phyloP scores from a whole-genome alignment of 2,113 vertebrate species.

The Rhinoderma darwinii region DNA sequence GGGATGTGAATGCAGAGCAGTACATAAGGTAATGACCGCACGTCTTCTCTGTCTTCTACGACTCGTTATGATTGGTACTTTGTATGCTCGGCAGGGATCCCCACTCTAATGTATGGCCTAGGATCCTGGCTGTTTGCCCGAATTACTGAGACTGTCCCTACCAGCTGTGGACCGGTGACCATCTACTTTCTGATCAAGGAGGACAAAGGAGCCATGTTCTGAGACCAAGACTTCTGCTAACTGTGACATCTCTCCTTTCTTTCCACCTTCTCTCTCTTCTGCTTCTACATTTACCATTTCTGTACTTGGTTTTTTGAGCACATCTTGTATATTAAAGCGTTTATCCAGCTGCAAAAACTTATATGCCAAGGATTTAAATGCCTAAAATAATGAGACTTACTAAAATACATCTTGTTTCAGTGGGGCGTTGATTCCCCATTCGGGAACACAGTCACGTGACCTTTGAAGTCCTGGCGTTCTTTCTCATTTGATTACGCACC shows the following conservation, averaged over 20 bases:
- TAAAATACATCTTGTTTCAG: no score
- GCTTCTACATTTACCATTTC: neutral
- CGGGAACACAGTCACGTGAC: no score
- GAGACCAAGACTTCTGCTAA: conserved; percentile 64
- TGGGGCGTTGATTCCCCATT: no score
- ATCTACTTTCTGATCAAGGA: conserved; percentile 98
- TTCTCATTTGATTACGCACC: no score
- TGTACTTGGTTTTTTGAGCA: neutral
- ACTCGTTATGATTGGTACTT: conserved; percentile 18
- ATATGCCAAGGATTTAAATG: no score
- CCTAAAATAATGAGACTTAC: no score
- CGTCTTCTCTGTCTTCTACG: neutral
- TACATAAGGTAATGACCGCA: neutral
- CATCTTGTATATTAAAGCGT: no score
- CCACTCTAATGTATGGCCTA: conserved; percentile 91
- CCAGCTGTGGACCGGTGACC: conserved; percentile 85
- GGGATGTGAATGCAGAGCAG: conserved; percentile 18
- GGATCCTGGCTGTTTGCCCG: conserved; percentile 93
- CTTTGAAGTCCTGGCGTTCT: no score
- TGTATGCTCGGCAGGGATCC: conserved; percentile 83
- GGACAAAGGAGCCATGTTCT: conserved; percentile 89
- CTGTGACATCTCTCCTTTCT: neutral
- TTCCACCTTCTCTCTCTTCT: neutral
- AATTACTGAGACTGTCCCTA: conserved; percentile 91
- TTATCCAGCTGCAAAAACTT: no score